These are phyloP conservation scores for Drosophila pseudotalamancana DNA, from an alignment of 2,888 invertebrate genomes.

Conservation along the genomic window DNA sequence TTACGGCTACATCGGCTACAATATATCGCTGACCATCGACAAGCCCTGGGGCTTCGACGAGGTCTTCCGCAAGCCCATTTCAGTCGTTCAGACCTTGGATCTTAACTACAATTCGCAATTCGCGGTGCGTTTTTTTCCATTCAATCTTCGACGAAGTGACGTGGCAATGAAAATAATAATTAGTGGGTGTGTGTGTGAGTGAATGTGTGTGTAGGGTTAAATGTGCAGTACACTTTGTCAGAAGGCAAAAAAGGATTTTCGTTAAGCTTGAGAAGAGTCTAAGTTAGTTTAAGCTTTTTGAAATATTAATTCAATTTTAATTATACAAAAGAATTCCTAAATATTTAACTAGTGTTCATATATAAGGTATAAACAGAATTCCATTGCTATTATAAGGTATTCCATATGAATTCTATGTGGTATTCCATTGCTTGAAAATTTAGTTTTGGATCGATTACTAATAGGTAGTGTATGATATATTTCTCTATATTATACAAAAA, in stretches of 20 bases:
- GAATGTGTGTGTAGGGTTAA: neutral
- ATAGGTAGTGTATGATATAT: too few relatives aligned
- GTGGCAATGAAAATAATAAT: conserved; percentile 9
- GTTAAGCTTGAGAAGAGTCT: neutral
- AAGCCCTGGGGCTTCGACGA: conserved; percentile 90
- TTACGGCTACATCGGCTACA: conserved; percentile 90
- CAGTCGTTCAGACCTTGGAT: conserved; percentile 91
- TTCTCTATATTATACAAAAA: too few relatives aligned
- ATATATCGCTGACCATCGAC: conserved; percentile 90
- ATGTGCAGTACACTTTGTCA: too few relatives aligned
- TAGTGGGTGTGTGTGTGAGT: neutral
- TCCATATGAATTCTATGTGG: too few relatives aligned
- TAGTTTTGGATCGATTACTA: too few relatives aligned
- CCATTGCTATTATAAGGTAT: too few relatives aligned
- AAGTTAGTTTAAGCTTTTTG: too few relatives aligned
- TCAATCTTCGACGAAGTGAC: neutral
- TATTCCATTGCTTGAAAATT: too few relatives aligned
- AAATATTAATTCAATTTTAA: too few relatives aligned
- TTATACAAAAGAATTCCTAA: too few relatives aligned
- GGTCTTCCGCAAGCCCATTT: conserved; percentile 85
- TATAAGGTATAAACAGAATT: too few relatives aligned
- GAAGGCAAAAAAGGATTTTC: neutral
- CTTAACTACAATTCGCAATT: conserved; percentile 90
- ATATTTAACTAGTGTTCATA: too few relatives aligned
- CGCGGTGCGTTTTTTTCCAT: conserved; percentile 85